Percentiles rank a stretch among this genome's conserved stretches.
Evolutionary conservation across 2,888 invertebrate genomes (phyloP).

Genomic region (Eristalis tenax): DNA sequence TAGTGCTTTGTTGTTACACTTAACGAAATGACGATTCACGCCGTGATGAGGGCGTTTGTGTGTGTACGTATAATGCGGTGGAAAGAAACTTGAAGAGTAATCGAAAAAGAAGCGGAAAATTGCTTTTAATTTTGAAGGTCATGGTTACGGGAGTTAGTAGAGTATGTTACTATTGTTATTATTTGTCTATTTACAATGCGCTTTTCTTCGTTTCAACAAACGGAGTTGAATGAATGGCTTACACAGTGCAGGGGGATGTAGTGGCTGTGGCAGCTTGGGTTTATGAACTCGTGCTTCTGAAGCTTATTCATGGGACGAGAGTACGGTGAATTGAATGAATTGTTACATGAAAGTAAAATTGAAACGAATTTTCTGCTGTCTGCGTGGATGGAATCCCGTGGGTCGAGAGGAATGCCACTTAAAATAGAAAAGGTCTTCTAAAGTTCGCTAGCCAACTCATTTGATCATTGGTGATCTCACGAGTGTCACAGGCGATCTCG

Average conservation of each 20-base stretch:
- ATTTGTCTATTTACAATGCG: constrained; percentile 5
- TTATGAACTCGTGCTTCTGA: background rate
- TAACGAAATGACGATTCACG: constrained; percentile 24
- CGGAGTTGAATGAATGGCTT: background rate
- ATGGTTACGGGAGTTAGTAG: constrained; percentile 64
- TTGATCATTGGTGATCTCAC: background rate
- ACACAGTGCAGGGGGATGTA: background rate
- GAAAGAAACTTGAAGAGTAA: constrained; percentile 24
- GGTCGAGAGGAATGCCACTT: too few relatives aligned
- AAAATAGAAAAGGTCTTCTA: too few relatives aligned
- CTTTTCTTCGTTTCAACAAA: background rate
- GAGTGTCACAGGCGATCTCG: too few relatives aligned
- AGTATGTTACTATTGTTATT: constrained; percentile 52
- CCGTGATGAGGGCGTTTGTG: background rate
- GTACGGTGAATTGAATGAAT: background rate
- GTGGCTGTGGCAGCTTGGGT: background rate
- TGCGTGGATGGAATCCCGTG: too few relatives aligned
- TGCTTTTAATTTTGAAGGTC: constrained; percentile 63
- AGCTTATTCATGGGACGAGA: background rate
- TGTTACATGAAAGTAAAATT: background rate
- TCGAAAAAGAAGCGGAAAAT: constrained; percentile 69
- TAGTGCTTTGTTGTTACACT: constrained; percentile 46
- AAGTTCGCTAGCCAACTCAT: constrained; percentile 3
- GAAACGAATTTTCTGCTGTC: too few relatives aligned
- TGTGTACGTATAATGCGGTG: constrained; percentile 12